These are phyloP conservation scores for Pantherophis vulpinus DNA, from an alignment of 2,797 vertebrate genomes.

Conservation along the genomic window DNA sequence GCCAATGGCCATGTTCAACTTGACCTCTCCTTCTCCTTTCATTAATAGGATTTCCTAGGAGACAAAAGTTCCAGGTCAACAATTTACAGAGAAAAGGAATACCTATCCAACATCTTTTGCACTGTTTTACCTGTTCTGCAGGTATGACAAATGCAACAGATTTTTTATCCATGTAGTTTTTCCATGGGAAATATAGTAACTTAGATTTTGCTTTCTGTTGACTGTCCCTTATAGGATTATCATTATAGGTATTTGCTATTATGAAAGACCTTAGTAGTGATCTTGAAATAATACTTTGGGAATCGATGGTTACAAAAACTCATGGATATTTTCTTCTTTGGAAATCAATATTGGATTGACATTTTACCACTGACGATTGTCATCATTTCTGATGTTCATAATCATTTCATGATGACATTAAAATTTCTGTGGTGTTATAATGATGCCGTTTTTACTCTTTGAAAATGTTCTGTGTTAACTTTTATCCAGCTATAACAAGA, in stretches of 20 bases:
- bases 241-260: background rate
- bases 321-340: background rate
- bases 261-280: background rate
- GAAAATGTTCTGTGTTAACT: background rate
- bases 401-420: background rate
- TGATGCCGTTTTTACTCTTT: background rate
- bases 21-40: conserved; percentile 96
- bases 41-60: conserved; percentile 89
- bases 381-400: background rate
- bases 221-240: background rate
- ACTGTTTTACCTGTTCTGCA: background rate
- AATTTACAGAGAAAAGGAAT: conserved; percentile 16
- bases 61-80: conserved; percentile 31
- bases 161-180: background rate
- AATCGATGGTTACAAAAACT: background rate
- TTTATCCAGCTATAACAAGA: background rate
- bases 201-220: background rate
- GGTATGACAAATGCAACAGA: background rate
- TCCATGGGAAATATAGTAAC: background rate
- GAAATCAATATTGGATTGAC: background rate
- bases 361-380: background rate
- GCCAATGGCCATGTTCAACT: conserved; percentile 93
- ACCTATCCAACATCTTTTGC: background rate
- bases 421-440: background rate
- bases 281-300: background rate